phyloP scores from a whole-genome alignment of 2,888 invertebrate genomes.

The Eueremaeus valkanovi region DNA sequence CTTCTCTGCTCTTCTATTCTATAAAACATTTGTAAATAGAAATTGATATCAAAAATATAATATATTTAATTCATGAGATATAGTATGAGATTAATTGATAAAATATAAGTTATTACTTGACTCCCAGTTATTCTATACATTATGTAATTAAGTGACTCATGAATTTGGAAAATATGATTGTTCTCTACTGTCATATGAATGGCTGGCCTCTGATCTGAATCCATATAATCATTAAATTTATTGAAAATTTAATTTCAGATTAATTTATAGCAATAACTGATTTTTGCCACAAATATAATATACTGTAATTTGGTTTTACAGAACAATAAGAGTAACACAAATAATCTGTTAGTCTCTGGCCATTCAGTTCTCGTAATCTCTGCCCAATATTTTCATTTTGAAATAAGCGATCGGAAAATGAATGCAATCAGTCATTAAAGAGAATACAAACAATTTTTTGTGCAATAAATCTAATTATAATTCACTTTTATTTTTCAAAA shows the following conservation, averaged over 20 bases:
- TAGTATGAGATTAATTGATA: constrained; percentile 13
- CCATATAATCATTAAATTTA: not conserved
- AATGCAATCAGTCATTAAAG: not conserved
- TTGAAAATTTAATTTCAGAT: not conserved
- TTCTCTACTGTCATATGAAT: constrained; percentile 10
- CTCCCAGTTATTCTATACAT: not conserved
- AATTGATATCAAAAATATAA: not conserved
- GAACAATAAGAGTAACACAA: not conserved
- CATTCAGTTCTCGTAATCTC: not conserved
- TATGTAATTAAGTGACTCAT: constrained; percentile 25
- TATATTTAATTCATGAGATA: no score
- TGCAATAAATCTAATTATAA: constrained; percentile 24
- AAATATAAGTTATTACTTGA: not conserved
- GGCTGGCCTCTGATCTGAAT: constrained; percentile 15
- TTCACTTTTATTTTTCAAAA: not conserved
- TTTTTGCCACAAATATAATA: not conserved
- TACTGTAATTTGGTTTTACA: not conserved
- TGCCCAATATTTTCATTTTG: constrained; percentile 7
- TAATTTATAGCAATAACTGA: constrained; percentile 7
- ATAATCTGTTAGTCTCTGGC: not conserved
- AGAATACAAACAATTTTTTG: constrained; percentile 9
- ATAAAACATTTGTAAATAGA: constrained; percentile 21
- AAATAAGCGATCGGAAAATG: not conserved
- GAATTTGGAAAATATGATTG: not conserved
- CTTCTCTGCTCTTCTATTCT: not conserved